Evolutionary conservation across 2,797 vertebrate species (phyloP).

Genomic region (Menidia menidia): DNA sequence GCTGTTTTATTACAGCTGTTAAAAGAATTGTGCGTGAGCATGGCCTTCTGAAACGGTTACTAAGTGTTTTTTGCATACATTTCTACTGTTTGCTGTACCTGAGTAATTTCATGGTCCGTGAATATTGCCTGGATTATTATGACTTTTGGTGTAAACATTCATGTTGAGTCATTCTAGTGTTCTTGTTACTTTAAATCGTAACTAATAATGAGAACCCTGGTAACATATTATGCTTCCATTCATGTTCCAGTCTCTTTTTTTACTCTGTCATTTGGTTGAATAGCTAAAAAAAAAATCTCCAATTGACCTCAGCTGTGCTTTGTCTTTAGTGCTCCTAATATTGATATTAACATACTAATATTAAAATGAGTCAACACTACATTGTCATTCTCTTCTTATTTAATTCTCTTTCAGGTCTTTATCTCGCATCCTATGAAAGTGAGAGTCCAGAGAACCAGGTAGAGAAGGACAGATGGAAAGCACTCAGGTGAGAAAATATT

Average conservation of each 20-base stretch:
- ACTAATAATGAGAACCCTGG: neutral
- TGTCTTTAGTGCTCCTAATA: neutral
- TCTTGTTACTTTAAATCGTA: neutral
- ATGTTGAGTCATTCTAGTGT: neutral
- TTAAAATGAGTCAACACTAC: neutral
- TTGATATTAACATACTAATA: neutral
- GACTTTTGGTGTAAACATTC: neutral
- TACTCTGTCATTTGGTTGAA: neutral
- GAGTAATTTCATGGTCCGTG: neutral
- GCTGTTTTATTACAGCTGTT: neutral
- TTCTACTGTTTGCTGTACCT: neutral
- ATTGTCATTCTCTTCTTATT: neutral
- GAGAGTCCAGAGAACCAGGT: constrained; percentile 97
- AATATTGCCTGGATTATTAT: neutral
- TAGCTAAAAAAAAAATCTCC: neutral
- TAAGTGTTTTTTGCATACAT: neutral
- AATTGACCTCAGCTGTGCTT: neutral
- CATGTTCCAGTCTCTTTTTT: neutral
- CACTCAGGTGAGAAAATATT: constrained; percentile 85
- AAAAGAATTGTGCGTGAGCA: neutral
- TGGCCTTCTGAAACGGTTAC: neutral
- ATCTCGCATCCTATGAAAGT: constrained; percentile 95
- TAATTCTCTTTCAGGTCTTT: constrained; percentile 83
- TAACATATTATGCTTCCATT: neutral
- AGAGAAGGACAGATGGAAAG: constrained; percentile 97